Evolutionary conservation across 2,888 invertebrate species (phyloP), one percentile per base, ranked within the genome.

Genomic region (Tiphia femorata): DNA sequence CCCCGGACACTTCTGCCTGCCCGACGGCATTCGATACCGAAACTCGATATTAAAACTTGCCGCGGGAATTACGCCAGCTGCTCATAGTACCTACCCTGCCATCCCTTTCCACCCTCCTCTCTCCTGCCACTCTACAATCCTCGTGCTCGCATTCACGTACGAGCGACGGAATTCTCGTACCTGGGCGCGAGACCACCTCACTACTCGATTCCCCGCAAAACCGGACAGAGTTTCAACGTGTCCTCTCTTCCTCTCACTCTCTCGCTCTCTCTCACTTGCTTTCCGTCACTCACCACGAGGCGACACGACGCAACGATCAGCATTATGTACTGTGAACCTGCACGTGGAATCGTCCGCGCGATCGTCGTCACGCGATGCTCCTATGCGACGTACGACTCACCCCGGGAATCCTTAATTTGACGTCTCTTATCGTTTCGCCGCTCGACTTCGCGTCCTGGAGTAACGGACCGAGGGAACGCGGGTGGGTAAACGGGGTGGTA

Each of bases 41-140:
- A 82, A 83, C 79, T 75, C 78, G 82, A 82, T 83, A 81, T 76
- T 78, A 77, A 81, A 80, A 78, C 75, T 79, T 77, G 70, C 71
- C 71, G 63, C 76, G 70, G 63, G 77, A 72, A 78, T 79, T 79
- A 78, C 77, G 62, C 67, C 67, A 67, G 64, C 70, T 67, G 64
- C 70, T 70, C 57, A n/a, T n/a, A n/a, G n/a, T 70, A 67, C 65
- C 67, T 67, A 61, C 63, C 65, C 71, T 68, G 61, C 65, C 64
- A 37, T 55, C 47, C 10, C 6, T 27, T 8, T 20, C 6, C 12
- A 2, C 8, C 17, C 16, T 29, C 19, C 14, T 43, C 19, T 33
- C 19, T 10, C 27, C n/a, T 48, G 19, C 6, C 27, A 8, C 12
- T 19, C 27, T n/a, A 17, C 19, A 43, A 47, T 44, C 43, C 49